Percentiles rank a stretch among this genome's conserved stretches.
Evolutionary conservation across 2,797 vertebrate species (phyloP).

Genomic region (Anomalospiza imberbis): DNA sequence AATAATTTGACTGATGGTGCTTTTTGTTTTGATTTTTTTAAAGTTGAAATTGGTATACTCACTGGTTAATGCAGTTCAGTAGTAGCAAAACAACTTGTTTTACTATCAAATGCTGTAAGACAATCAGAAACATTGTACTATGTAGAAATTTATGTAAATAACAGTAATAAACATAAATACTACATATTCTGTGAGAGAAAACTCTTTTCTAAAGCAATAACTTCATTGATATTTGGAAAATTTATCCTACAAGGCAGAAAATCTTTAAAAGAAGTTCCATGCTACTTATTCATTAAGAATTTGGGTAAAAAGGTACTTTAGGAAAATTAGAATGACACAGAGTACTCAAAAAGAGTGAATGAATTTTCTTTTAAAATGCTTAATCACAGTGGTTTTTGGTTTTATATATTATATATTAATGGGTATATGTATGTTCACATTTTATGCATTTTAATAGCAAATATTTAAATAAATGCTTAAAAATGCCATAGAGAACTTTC

Average conservation of each 20-base stretch:
- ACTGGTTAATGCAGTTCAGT: not conserved
- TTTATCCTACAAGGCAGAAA: not conserved
- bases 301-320: not conserved
- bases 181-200: not conserved
- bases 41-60: not conserved
- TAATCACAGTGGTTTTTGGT: not conserved
- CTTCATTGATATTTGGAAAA: not conserved
- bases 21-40: not conserved
- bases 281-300: not conserved
- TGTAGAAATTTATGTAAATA: not conserved
- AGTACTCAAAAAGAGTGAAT: not conserved
- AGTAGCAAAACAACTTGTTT: not conserved
- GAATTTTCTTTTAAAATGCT: not conserved
- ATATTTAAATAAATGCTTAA: not conserved
- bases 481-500: not conserved
- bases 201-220: not conserved
- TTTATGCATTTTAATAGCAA: conserved; percentile 1
- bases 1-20: not conserved
- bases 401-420: not conserved
- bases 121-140: not conserved
- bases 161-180: not conserved
- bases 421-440: not conserved
- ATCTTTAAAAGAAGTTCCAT: not conserved
- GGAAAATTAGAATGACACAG: not conserved
- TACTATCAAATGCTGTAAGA: not conserved